These are phyloP conservation scores for Sinotaia quadrata DNA, from an alignment of 2,888 invertebrate genomes.

Conservation along the genomic window DNA sequence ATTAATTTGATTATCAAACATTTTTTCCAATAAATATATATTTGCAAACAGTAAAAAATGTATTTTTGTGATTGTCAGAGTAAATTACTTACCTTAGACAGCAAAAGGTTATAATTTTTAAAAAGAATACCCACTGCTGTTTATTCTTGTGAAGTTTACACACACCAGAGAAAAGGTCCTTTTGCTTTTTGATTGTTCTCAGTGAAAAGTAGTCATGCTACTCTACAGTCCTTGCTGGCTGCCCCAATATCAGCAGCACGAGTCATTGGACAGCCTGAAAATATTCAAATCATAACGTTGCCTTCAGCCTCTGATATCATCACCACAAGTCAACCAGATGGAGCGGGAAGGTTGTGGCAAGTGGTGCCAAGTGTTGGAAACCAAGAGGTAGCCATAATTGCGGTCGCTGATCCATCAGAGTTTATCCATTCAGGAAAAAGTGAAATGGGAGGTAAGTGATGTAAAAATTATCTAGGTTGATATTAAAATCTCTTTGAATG, in stretches of 20 bases:
- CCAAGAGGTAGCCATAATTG: slow-evolving; percentile 58
- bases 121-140: too few species aligned
- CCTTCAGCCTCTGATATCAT: slow-evolving; percentile 52
- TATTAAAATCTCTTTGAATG: too few species aligned
- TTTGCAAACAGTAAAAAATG: too few species aligned
- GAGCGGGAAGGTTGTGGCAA: slow-evolving; percentile 55
- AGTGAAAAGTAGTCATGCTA: slow-evolving; percentile 43
- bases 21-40: too few species aligned
- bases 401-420: slow-evolving; percentile 43
- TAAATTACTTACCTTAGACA: too few species aligned
- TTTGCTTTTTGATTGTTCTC: not conserved
- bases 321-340: slow-evolving; percentile 41
- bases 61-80: too few species aligned
- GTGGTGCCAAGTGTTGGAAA: slow-evolving; percentile 47
- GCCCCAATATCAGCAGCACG: slow-evolving; percentile 49
- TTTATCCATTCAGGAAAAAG: slow-evolving; percentile 33
- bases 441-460: slow-evolving; percentile 28
- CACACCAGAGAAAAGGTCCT: too few species aligned
- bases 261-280: slow-evolving; percentile 45
- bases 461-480: too few species aligned
- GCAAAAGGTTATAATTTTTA: too few species aligned
- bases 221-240: slow-evolving; percentile 61
- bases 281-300: slow-evolving; percentile 63
- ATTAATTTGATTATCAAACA: too few species aligned
- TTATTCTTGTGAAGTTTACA: too few species aligned